Evolutionary conservation across 2,888 invertebrate genomes (phyloP).

Genomic region (Rhopalosiphum nymphaeae): DNA sequence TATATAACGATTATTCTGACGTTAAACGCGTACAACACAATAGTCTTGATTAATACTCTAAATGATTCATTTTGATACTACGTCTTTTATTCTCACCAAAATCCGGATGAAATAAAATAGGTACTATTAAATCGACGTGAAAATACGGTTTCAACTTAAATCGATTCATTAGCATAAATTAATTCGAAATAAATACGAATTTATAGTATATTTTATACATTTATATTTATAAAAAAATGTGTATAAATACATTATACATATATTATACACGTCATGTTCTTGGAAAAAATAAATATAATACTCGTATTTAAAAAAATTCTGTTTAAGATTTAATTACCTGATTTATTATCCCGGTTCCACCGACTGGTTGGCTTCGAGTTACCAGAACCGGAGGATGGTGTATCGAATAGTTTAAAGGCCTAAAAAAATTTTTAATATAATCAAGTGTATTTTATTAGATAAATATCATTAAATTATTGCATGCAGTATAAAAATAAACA

Average conservation of each 20-base stretch:
- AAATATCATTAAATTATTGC: not conserved
- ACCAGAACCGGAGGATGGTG: conserved; percentile 63
- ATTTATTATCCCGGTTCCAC: conserved; percentile 67
- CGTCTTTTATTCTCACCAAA: not conserved
- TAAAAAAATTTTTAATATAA: not conserved
- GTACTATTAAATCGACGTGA: not conserved
- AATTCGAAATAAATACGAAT: not conserved
- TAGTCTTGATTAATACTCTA: conserved; percentile 34
- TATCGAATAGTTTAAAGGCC: conserved; percentile 60
- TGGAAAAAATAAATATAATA: not conserved
- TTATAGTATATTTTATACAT: not conserved
- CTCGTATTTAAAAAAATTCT: not conserved
- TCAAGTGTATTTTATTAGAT: not conserved
- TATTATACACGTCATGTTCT: not conserved
- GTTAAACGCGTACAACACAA: not conserved
- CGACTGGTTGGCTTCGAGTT: conserved; percentile 69
- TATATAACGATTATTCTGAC: conserved; percentile 21
- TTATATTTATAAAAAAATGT: not conserved
- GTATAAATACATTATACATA: too few species aligned
- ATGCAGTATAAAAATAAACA: not conserved
- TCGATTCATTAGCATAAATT: not conserved
- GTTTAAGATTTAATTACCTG: conserved; percentile 11
- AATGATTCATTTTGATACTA: conserved; percentile 22
- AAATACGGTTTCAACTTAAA: not conserved
- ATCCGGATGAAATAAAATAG: not conserved